Evolutionary conservation across 2,888 invertebrate genomes (phyloP), one percentile per base, ranked within the genome.

Genomic region (Eupithecia subfuscata): DNA sequence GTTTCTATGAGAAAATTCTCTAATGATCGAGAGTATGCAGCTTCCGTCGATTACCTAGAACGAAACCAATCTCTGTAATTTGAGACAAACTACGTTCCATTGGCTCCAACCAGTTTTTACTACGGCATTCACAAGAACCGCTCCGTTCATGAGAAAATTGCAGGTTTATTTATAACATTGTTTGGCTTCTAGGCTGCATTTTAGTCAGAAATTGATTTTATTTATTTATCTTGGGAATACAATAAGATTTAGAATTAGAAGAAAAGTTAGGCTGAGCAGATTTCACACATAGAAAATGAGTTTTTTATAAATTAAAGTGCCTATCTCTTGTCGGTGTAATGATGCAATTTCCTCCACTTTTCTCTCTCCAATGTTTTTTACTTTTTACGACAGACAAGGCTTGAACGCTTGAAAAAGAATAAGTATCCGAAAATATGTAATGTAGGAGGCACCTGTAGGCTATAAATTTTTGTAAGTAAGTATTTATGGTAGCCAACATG

Each of bases 41-140:
- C 43, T 68, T 68, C 68, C 73, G 76, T 75, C 69, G 63, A 76
- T 73, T 69, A 73, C 68, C 56, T 63, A 63, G 63, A 76, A 76
- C 64, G 68, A 76, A 63, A 73, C 70, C 22, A 65, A 73, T 60
- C 64, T 48, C 48, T 69, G 25, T 70, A 48, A 73, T 68, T 70
- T 56, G 22, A 63, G 63, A 12, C 65, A 45, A 71, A 64, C 40
- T 68, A 12, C 68, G 43, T 40, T 67, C 30, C 30, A 30, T 30
- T 30, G 30, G 30, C 3, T 30, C 67, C n/a, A 70, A 40, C 72
- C n/a, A 40, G 72, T 68, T 74, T 70, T 77, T 71, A 63, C 34
- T 37, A 22, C 37, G 63, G 45, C 25, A 72, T 70, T 68, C 63
- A 68, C 71, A 74, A 56, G 43, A 74, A 63, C 63, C 63, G 73